phyloP scores from a whole-genome alignment of 2,113 vertebrate species.

The Urocolius indicus region DNA sequence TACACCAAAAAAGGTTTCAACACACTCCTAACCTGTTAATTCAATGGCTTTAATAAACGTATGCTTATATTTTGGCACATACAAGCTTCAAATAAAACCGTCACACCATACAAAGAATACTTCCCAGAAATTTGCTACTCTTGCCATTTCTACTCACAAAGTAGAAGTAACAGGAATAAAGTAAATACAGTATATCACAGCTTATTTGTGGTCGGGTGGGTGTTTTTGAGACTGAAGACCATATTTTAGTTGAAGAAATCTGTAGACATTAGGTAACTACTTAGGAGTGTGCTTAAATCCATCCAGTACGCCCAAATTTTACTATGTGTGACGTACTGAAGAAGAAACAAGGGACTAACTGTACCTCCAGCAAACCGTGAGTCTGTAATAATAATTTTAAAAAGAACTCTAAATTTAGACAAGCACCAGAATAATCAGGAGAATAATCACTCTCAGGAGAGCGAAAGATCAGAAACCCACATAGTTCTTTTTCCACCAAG shows the following conservation, averaged over 20 bases:
- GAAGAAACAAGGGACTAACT: not conserved
- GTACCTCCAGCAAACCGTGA: not conserved
- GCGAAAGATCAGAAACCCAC: not conserved
- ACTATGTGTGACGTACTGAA: fast-evolving
- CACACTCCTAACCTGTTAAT: not conserved
- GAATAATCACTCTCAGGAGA: not conserved
- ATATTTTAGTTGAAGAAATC: not conserved
- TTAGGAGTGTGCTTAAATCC: not conserved
- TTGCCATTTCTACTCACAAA: not conserved
- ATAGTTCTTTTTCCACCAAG: not conserved
- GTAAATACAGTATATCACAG: not conserved
- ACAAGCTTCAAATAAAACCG: not conserved
- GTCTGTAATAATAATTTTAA: not conserved
- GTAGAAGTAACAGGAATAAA: not conserved
- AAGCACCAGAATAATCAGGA: not conserved
- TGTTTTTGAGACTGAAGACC: not conserved
- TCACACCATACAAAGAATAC: not conserved
- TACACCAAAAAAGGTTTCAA: not conserved
- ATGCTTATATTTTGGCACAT: not conserved
- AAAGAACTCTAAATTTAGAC: not conserved
- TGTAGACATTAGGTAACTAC: not conserved
- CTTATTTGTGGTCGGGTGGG: fast-evolving
- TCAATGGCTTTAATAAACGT: not conserved
- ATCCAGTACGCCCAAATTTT: not conserved
- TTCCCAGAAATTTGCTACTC: not conserved